Evolutionary conservation across 2,113 vertebrate genomes (phyloP), one percentile per base, ranked within the genome.

Genomic region (Tragelaphus imberbis): DNA sequence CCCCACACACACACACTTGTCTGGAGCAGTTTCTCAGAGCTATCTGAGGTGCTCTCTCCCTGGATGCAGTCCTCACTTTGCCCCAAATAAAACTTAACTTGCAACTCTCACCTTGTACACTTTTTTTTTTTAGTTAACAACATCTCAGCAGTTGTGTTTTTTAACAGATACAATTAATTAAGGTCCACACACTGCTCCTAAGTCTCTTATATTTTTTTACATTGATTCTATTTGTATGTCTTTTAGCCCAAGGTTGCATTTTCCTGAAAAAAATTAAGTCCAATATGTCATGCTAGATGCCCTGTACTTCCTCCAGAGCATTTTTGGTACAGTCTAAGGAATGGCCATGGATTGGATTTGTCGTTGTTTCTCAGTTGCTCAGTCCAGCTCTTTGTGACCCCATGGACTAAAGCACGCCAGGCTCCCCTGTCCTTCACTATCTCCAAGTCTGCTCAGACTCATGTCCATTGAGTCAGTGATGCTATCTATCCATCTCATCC

Each of bases 211-310:
- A 36, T 33, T 44, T 16, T 8, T 55, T 59, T n/a, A 85, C 36
- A 44, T 61, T 47, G 55, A 95, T 77, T 95, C 27, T 65, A 82
- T 55, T 33, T 88, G 33, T 58, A 33, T 77, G 33, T 89, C n/a
- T 94, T 82, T 86, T 49, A 90, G 21, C 16, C 71, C 19, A 58
- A 36, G 21, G 28, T 25, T 36, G 44, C 21, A 8, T 96, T 63
- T 96, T 91, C 55, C 53, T 85, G 13, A 49, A 44, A 49, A 40
- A 77, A 80, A 21, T 30, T 9, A 75, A 92, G 21, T 63, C 51
- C 17, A 47, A 59, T 33, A 36, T 23, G 23, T 53, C 49, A 36
- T 15, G 1, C 56, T 58, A 79, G 28, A 28, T 5, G 3, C 68
- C 16, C 19, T 40, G 10, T 75, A n/a, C 44, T 86, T 55, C 44